Base-by-base conservation (phyloP, 1,140 invertebrate species). In the Copidosoma floridanum region DNA sequence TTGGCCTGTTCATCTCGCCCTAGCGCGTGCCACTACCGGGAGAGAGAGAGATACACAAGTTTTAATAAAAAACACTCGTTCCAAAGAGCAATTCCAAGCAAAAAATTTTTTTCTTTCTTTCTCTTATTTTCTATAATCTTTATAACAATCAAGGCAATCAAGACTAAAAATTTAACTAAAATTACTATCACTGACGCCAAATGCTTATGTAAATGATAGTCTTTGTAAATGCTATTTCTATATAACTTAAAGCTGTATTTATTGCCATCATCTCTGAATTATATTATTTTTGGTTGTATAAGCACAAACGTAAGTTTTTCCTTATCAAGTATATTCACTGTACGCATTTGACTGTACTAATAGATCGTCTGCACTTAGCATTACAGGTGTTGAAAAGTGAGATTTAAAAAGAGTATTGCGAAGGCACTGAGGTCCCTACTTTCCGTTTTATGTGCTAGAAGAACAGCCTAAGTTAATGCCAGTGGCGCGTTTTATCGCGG, bases 1-100 rank as follows among this genome's bases (percentile, higher is more conserved):
- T 98, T 98, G 81, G 94, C 92, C 85, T 99, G 97, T 85, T 99
- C 97, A 82, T 96, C 93, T 84, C 94, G 89, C 79, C 93, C 92
- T 86, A 99, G 88, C 79, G 93, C 92, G 87, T 99, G 97, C 97
- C 97, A 99, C 94, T 97, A 82, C 67, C 79, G 77, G 73, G 71
- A 72, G 66, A 67, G 67, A 65, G 71, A 75, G 70, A 77, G 79
- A 77, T 56, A 74, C 71, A 77, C 72, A 72, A 71, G n/a, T 38
- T 51, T 57, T 50, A 47, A 55, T 48, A 61, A 51, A 43, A 27
- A 48, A 53, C 5, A 59, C 37, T 55, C 24, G 41, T 38, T 55
- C 8, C 53, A 50, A 27, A 27, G 20, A 18, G 2, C 47, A 43
- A 51, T 7, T 52, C n/a, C 21, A 46, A 46, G 8, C 18, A 20